A percentile compares a stretch with the other conserved stretches of the same genome.
These are phyloP conservation scores for Protaetia brevitarsis DNA, from an alignment of 1,140 invertebrate genomes.

Conservation along the genomic window DNA sequence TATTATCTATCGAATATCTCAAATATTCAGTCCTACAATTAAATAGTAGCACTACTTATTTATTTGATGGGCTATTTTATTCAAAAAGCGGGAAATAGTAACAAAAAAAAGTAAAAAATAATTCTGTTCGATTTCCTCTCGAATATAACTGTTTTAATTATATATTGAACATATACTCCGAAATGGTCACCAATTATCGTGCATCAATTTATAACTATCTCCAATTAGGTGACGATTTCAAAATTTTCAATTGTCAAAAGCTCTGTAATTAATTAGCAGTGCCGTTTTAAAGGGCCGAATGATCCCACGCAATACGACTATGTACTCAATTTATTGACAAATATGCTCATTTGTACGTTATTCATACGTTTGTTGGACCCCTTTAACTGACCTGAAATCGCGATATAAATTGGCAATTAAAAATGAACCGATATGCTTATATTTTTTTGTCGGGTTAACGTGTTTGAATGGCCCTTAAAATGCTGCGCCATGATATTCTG, in stretches of 20 bases:
- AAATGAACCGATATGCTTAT: not conserved
- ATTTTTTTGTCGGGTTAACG: not conserved
- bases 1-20: too few relatives aligned
- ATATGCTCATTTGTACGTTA: not conserved
- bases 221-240: not conserved
- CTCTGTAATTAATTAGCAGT: slow-evolving; percentile 10
- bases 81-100: not conserved
- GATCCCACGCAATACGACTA: not conserved
- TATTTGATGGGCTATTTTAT: too few relatives aligned
- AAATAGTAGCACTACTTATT: too few relatives aligned
- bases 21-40: too few relatives aligned
- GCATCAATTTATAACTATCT: not conserved
- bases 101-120: not conserved
- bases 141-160: too few relatives aligned
- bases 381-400: too few relatives aligned
- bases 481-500: too few relatives aligned
- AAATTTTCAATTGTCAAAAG: slow-evolving; percentile 4
- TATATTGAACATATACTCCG: not conserved
- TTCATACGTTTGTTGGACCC: not conserved
- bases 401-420: slow-evolving; percentile 2
- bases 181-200: not conserved
- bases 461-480: too few relatives aligned
- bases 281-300: not conserved
- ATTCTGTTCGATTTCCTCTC: too few relatives aligned
- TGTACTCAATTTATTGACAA: slow-evolving; percentile 18